Conservation (phyloP, 2,113 vertebrate species). For the Hippopotamus amphibius region DNA sequence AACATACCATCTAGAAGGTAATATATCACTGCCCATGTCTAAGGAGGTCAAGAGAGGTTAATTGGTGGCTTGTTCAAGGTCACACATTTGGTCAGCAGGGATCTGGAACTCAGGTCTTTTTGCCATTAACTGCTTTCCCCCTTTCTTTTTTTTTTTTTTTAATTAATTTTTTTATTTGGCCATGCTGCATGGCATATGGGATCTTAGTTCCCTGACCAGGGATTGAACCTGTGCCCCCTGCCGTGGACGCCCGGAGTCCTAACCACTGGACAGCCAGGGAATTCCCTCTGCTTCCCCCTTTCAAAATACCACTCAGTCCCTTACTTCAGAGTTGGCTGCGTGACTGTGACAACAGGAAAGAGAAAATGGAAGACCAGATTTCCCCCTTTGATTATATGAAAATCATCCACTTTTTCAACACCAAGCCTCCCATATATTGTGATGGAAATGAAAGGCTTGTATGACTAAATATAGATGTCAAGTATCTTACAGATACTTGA, state of each 20-base stretch:
- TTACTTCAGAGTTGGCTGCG: background rate
- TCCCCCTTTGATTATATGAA: background rate
- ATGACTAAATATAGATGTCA: constrained; percentile 27
- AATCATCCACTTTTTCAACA: background rate
- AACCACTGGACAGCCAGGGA: background rate
- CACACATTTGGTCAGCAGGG: background rate
- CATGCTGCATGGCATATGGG: background rate
- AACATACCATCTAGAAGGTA: constrained; percentile 14
- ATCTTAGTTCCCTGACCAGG: background rate
- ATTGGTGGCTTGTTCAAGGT: constrained; percentile 57
- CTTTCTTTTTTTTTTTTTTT: background rate
- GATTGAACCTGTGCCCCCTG: background rate
- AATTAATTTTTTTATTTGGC: background rate
- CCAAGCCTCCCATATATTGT: background rate
- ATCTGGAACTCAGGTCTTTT: constrained; percentile 24
- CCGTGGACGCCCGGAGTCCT: background rate
- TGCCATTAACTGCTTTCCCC: background rate
- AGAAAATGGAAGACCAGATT: background rate
- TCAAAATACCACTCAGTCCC: background rate
- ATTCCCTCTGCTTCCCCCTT: background rate
- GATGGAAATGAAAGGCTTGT: constrained; percentile 16
- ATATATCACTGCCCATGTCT: background rate
- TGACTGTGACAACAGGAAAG: background rate
- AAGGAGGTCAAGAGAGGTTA: constrained; percentile 59
- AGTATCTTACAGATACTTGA: background rate